Base-by-base conservation (phyloP, 2,113 vertebrate species). In the Urocynchramus pylzowi region DNA sequence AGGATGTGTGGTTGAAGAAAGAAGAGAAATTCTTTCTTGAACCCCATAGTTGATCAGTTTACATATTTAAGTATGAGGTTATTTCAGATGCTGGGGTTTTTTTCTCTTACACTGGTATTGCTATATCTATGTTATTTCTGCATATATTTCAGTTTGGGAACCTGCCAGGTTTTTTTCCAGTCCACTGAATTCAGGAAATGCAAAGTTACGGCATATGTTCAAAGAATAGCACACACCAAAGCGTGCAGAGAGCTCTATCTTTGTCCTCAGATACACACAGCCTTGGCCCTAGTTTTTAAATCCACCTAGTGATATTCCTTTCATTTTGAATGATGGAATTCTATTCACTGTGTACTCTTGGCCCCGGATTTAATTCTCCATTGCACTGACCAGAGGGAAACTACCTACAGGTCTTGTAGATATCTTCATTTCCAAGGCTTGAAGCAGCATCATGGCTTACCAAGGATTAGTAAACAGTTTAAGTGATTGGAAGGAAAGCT, bases 101-200 rank as follows among this genome's bases (percentile, higher is more conserved):
- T 87, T 30, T 5, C 28, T 41, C n/a, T 84, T 35, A 47, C 47
- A 49, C 59, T 94, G 82, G 23, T 89, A 82, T 71, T 95, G 64
- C 76, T 94, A 65, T 71, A 61, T n/a, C n/a, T 30, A 59, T 88
- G 49, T 95, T 97, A 91, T 96, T 97, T 96, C 89, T 97, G 85
- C 83, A 86, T 89, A 20, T 81, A 94, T 86, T 93, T 95, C 76
- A 86, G 26, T 39, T 67, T 81, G 89, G 79, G 67, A 95, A 90
- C 16, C 13, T 73, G 73, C 37, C 84, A 93, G 45, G 1, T 47
- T 63, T 85, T 90, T 75, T 87, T 67, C 35, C 71, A 90, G 87
- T 68, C 52, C 73, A 56, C 45, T 93, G 73, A 91, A 90, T 71
- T 65, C 44, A 81, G 75, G 70, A 96, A 96, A 94, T 87, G 52